A percentile compares a stretch with the other conserved stretches of the same genome.
Evolutionary conservation across 2,113 vertebrate species (phyloP).

Genomic region (Rutilus rutilus): DNA sequence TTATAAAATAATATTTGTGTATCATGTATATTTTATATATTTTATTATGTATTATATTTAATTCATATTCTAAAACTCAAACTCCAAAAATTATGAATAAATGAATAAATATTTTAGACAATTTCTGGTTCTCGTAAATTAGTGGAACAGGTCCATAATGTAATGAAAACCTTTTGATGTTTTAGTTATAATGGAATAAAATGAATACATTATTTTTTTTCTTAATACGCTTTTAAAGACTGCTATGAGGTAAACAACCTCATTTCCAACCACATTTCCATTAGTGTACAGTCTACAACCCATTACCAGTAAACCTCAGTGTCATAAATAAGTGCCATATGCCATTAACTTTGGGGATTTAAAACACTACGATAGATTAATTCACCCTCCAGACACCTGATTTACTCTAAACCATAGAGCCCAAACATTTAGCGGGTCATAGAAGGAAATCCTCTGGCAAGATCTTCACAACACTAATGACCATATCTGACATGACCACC

Average conservation of each 20-base stretch:
- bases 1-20: neutral
- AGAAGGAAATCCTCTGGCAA: conserved; percentile 42
- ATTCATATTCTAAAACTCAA: too few relatives aligned
- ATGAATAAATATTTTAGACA: neutral
- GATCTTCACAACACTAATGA: conserved; percentile 44
- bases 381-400: conserved; percentile 30
- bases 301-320: neutral
- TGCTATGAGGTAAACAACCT: neutral
- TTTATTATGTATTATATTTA: neutral
- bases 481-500: conserved; percentile 51
- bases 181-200: neutral
- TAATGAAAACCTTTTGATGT: neutral
- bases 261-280: neutral
- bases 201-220: neutral
- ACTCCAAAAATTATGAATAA: too few relatives aligned
- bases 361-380: neutral
- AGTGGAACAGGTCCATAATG: neutral
- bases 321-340: conserved; percentile 18
- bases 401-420: conserved; percentile 32
- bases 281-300: neutral
- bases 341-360: neutral
- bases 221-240: neutral
- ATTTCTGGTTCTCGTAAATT: neutral
- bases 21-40: neutral
- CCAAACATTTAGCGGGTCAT: conserved; percentile 40